These are phyloP conservation scores for Lacerta viridis DNA, from an alignment of 2,797 vertebrate species.

Conservation along the genomic window DNA sequence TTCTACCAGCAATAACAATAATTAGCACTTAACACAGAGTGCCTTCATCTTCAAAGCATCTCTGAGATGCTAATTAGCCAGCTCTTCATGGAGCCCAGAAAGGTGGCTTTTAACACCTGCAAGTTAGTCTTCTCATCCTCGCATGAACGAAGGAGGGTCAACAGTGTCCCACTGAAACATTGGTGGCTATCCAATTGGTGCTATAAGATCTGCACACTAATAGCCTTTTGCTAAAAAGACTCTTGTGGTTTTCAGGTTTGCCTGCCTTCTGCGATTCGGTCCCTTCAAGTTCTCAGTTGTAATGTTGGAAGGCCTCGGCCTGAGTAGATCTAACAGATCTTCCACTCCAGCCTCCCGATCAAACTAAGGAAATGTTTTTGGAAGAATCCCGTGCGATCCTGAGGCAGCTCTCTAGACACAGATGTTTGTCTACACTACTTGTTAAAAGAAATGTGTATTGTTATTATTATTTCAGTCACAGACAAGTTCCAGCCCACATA, in stretches of 20 bases:
- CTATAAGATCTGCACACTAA: not conserved
- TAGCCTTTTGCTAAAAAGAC: not conserved
- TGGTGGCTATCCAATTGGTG: not conserved
- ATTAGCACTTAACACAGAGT: constrained; percentile 72
- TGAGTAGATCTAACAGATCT: not conserved
- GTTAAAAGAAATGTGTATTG: not conserved
- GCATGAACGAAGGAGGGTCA: not conserved
- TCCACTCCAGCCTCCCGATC: not conserved
- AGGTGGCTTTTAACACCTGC: constrained; percentile 67
- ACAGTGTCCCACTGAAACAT: not conserved
- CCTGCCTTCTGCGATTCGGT: not conserved
- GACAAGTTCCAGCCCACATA: no score
- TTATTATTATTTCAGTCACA: no score
- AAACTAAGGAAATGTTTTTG: not conserved
- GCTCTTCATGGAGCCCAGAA: constrained; percentile 49
- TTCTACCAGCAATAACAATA: constrained; percentile 71
- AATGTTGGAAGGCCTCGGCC: not conserved
- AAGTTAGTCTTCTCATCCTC: constrained; percentile 41
- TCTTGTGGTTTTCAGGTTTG: not conserved
- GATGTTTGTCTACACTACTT: not conserved
- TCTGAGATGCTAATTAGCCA: constrained; percentile 71
- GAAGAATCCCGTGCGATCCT: no score
- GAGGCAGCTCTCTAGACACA: not conserved
- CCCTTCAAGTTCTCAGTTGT: not conserved
- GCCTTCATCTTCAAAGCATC: constrained; percentile 76